These are phyloP conservation scores for Panagrolaimus sp. DNA, from an alignment of 1,140 invertebrate species.

Conservation along the genomic window DNA sequence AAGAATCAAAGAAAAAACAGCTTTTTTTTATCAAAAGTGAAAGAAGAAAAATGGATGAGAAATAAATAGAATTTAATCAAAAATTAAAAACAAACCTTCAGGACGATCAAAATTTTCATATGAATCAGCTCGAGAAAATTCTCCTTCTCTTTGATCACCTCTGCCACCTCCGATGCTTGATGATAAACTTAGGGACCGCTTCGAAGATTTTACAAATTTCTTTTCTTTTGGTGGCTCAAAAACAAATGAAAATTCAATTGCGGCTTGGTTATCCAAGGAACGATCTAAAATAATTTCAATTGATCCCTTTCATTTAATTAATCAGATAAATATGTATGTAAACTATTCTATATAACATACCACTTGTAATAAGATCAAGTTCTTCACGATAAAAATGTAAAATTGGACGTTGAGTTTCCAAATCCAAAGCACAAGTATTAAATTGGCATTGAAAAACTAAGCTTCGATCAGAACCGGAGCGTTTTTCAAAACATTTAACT, in stretches of 20 bases:
- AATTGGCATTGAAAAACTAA: slow-evolving; percentile 77
- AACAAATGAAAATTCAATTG: slow-evolving; percentile 75
- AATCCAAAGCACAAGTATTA: slow-evolving; percentile 77
- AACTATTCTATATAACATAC: slow-evolving; percentile 25
- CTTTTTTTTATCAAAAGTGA: not conserved
- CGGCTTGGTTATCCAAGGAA: slow-evolving; percentile 67
- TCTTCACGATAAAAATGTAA: slow-evolving; percentile 75
- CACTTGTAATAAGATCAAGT: slow-evolving; percentile 65
- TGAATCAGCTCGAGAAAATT: slow-evolving; percentile 65
- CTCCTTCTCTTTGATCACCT: slow-evolving; percentile 27
- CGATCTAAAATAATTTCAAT: slow-evolving; percentile 60
- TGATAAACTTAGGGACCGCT: not conserved
- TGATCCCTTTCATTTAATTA: too few species aligned
- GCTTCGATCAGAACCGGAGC: slow-evolving; percentile 61
- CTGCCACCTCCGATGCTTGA: slow-evolving; percentile 24
- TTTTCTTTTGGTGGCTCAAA: slow-evolving; percentile 16
- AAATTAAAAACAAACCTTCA: slow-evolving; percentile 45
- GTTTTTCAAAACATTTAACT: slow-evolving; percentile 78
- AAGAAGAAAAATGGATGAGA: not conserved
- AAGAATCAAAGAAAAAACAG: slow-evolving; percentile 1
- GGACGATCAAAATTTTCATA: slow-evolving; percentile 70
- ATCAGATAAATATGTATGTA: too few species aligned
- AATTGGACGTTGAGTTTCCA: slow-evolving; percentile 66
- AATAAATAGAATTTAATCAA: too few species aligned
- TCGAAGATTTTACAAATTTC: not conserved